Conservation (phyloP, 2,888 invertebrate genomes). For the Melipona bicolor region DNA sequence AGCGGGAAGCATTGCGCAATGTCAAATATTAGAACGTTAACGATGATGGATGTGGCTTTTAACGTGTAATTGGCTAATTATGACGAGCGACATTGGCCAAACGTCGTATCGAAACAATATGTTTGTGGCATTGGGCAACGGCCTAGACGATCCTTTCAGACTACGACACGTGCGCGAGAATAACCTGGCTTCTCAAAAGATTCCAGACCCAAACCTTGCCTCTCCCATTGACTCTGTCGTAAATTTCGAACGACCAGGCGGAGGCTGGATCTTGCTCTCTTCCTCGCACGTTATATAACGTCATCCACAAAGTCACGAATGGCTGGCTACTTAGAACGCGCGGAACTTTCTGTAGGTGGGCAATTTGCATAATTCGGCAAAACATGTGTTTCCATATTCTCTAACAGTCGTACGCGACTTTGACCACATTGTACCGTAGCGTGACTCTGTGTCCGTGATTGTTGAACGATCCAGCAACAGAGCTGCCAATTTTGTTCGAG, state of each 20-base stretch:
- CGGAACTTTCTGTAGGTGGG: conserved; percentile 35
- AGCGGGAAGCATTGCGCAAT: background rate
- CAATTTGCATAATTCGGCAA: conserved; percentile 44
- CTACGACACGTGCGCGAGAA: conserved; percentile 35
- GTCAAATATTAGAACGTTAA: background rate
- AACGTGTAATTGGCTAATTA: conserved; percentile 44
- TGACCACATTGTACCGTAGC: background rate
- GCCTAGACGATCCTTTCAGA: conserved; percentile 20
- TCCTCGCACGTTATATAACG: conserved; percentile 49
- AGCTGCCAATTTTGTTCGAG: background rate
- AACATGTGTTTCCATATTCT: conserved; percentile 11
- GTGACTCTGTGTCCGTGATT: background rate
- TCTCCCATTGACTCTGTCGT: conserved; percentile 1
- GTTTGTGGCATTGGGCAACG: conserved; percentile 49
- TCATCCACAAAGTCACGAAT: background rate
- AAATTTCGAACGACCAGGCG: conserved; percentile 26
- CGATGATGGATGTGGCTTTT: background rate
- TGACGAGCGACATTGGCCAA: conserved; percentile 19
- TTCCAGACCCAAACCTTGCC: background rate
- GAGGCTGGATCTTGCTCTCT: conserved; percentile 4
- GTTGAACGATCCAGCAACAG: background rate
- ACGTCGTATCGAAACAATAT: conserved; percentile 8
- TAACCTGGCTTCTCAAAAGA: conserved; percentile 18
- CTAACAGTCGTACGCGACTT: background rate
- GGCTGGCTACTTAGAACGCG: conserved; percentile 16